Conservation (phyloP, 2,888 invertebrate genomes). For the Alsophila aescularia region DNA sequence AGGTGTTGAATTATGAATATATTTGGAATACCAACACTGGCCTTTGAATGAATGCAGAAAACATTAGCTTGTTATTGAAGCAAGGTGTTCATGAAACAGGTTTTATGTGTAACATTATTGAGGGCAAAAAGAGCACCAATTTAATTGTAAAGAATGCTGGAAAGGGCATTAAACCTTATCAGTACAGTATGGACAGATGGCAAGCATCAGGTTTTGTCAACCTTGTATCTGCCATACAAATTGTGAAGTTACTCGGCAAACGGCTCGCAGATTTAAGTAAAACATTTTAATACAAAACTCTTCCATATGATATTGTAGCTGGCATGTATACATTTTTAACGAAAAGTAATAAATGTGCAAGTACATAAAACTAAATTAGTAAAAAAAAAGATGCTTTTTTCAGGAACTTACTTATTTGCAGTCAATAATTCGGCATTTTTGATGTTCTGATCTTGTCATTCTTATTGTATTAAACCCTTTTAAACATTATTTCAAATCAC, state of each 20-base stretch:
- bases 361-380: no score
- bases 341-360: no score
- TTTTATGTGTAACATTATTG: conserved; percentile 36
- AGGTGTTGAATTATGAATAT: conserved; percentile 26
- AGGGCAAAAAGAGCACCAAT: conserved; percentile 26
- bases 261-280: neutral
- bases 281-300: neutral
- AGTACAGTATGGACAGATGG: conserved; percentile 29
- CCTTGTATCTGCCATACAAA: conserved; percentile 2
- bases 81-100: conserved; percentile 46
- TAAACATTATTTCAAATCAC: no score
- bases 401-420: no score
- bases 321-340: no score
- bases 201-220: conserved; percentile 16
- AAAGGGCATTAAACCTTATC: conserved; percentile 34
- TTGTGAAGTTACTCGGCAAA: neutral
- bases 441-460: no score
- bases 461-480: no score
- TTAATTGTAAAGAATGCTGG: conserved; percentile 25
- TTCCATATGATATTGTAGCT: neutral
- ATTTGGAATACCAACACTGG: conserved; percentile 26
- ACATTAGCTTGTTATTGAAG: conserved; percentile 37
- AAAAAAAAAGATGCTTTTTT: no score
- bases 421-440: no score
- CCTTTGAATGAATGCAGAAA: conserved; percentile 33